Evolutionary conservation across 2,888 invertebrate species (phyloP).

Genomic region (Torymus texanus): DNA sequence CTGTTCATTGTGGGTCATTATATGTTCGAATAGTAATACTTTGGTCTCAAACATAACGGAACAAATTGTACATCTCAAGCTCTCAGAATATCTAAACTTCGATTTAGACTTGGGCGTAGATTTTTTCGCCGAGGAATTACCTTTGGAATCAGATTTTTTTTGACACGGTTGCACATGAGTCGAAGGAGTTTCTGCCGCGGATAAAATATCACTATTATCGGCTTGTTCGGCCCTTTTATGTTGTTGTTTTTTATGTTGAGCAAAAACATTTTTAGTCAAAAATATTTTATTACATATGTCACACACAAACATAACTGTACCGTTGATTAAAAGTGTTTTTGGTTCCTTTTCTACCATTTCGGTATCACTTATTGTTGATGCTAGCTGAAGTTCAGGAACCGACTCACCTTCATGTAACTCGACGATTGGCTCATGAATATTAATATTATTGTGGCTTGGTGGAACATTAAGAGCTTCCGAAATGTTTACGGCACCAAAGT

Average conservation of each 20-base stretch:
- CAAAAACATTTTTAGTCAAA: constrained; percentile 1
- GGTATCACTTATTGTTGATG: background rate
- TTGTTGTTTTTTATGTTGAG: background rate
- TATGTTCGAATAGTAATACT: constrained; percentile 63
- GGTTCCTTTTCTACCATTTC: background rate
- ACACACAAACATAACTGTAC: constrained; percentile 26
- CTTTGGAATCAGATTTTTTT: background rate
- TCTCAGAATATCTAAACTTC: background rate
- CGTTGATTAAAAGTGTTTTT: constrained; percentile 29
- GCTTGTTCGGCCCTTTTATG: too few relatives aligned
- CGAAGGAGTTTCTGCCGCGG: background rate
- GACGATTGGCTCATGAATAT: background rate
- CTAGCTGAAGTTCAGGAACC: background rate
- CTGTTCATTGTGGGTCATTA: constrained; percentile 64
- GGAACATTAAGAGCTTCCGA: constrained; percentile 21
- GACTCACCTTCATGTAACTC: background rate
- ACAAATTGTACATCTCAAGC: constrained; percentile 64
- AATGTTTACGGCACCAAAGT: constrained; percentile 36
- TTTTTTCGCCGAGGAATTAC: background rate
- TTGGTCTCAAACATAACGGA: constrained; percentile 58
- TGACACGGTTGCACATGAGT: background rate
- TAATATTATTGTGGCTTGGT: background rate
- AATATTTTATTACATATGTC: constrained; percentile 39
- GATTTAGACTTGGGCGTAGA: constrained; percentile 3
- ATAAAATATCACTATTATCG: too few relatives aligned